Evolutionary conservation across 2,888 invertebrate genomes (phyloP).

Genomic region (Asteroscopus sphinx): DNA sequence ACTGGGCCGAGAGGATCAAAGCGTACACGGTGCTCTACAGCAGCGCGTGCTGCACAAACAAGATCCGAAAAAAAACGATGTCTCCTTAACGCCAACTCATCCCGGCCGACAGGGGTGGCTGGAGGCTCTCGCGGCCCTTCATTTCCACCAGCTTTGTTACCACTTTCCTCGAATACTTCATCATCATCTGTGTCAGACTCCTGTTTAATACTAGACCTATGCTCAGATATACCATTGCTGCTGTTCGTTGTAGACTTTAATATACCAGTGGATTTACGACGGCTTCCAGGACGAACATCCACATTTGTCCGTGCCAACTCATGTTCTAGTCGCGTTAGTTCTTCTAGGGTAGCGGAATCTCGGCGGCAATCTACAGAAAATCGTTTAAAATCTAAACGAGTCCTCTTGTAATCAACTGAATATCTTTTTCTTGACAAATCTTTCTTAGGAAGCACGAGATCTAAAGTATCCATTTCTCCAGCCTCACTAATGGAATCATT

Average conservation of each 20-base stretch:
- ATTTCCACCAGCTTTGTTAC: constrained; percentile 72
- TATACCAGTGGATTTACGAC: constrained; percentile 85
- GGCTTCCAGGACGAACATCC: constrained; percentile 74
- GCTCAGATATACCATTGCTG: constrained; percentile 73
- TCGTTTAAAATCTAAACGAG: constrained; percentile 81
- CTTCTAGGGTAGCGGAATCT: constrained; percentile 80
- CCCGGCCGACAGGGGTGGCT: constrained; percentile 94
- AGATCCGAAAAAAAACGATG: constrained; percentile 95
- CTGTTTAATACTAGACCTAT: constrained; percentile 63
- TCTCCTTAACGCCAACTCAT: constrained; percentile 93
- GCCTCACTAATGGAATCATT: constrained; percentile 67
- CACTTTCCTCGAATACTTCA: constrained; percentile 90
- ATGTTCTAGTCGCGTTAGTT: constrained; percentile 78
- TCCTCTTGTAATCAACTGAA: constrained; percentile 83
- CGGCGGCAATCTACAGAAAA: constrained; percentile 83
- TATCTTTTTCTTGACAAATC: constrained; percentile 79
- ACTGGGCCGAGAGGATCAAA: constrained; percentile 93
- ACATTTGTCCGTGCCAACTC: constrained; percentile 83
- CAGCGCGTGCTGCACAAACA: constrained; percentile 92
- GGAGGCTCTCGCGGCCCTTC: constrained; percentile 92
- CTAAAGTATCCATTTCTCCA: constrained; percentile 69
- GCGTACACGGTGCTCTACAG: constrained; percentile 93
- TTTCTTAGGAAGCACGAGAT: constrained; percentile 71
- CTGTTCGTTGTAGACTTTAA: constrained; percentile 83
- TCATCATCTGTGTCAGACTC: constrained; percentile 85